Conservation (phyloP, 2,888 invertebrate species). For the Syritta pipiens region DNA sequence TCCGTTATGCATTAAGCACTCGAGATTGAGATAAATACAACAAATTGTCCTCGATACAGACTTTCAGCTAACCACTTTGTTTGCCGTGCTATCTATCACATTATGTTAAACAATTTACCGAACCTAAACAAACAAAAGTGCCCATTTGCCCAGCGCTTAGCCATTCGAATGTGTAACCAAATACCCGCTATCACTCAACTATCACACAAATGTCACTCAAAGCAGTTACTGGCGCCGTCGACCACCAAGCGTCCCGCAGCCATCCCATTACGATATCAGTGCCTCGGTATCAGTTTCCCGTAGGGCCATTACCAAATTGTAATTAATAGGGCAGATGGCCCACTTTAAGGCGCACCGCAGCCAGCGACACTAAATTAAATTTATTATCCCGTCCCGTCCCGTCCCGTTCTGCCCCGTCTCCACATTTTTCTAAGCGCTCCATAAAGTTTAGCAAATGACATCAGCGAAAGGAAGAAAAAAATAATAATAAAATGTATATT, state of each 20-base stretch:
- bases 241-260: constrained; percentile 11
- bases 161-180: constrained; percentile 33
- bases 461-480: constrained; percentile 1
- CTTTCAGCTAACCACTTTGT: background rate
- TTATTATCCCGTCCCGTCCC: constrained; percentile 54
- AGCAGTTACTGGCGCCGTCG: constrained; percentile 48
- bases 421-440: constrained; percentile 36
- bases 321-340: constrained; percentile 64
- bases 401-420: constrained; percentile 42
- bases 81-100: background rate
- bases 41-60: too few species aligned
- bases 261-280: constrained; percentile 38
- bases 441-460: constrained; percentile 45
- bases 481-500: constrained; percentile 55
- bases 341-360: constrained; percentile 50
- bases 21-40: too few species aligned
- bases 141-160: background rate
- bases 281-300: constrained; percentile 57
- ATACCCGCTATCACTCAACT: constrained; percentile 50
- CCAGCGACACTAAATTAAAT: constrained; percentile 45
- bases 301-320: constrained; percentile 63
- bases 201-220: constrained; percentile 42
- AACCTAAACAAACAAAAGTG: background rate
- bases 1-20: too few species aligned
- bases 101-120: constrained; percentile 1